These are phyloP conservation scores for Cryptoprocta ferox DNA, from an alignment of 2,797 vertebrate genomes.

Conservation along the genomic window DNA sequence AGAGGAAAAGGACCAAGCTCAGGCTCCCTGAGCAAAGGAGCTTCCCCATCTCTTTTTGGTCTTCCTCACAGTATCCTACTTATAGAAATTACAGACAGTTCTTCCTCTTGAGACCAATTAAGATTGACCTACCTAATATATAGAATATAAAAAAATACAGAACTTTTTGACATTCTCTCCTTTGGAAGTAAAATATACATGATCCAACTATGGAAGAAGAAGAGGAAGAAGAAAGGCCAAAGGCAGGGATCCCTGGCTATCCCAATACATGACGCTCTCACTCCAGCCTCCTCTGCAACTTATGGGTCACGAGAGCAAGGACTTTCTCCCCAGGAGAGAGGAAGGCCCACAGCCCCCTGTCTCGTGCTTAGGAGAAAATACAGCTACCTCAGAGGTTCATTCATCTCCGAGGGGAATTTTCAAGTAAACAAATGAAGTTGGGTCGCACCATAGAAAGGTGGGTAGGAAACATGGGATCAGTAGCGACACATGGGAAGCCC, in stretches of 20 bases:
- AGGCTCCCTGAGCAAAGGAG: conserved; percentile 65
- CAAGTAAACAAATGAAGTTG: conserved; percentile 87
- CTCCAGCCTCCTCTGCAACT: conserved; percentile 69
- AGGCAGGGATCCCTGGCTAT: conserved; percentile 82
- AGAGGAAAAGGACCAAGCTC: conserved; percentile 57
- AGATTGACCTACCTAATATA: conserved; percentile 84
- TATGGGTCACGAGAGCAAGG: conserved; percentile 72
- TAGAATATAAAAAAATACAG: conserved; percentile 87
- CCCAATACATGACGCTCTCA: conserved; percentile 30
- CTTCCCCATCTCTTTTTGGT: conserved; percentile 67
- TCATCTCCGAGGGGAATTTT: conserved; percentile 79
- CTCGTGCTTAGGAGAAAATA: conserved; percentile 78
- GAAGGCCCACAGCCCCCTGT: conserved; percentile 64
- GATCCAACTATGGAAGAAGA: conserved; percentile 81
- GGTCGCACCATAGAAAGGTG: conserved; percentile 78
- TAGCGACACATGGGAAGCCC: conserved; percentile 83
- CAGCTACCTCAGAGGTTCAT: conserved; percentile 71
- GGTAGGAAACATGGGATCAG: conserved; percentile 80
- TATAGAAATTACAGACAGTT: conserved; percentile 71
- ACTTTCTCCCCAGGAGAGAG: conserved; percentile 71
- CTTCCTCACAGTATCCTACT: conserved; percentile 77
- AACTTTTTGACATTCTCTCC: conserved; percentile 81
- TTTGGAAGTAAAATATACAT: conserved; percentile 87
- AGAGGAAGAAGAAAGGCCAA: conserved; percentile 80
- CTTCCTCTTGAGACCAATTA: conserved; percentile 81